Conservation (phyloP, 92 coral and sea anemone species). For the Zoanthus solanderi region DNA sequence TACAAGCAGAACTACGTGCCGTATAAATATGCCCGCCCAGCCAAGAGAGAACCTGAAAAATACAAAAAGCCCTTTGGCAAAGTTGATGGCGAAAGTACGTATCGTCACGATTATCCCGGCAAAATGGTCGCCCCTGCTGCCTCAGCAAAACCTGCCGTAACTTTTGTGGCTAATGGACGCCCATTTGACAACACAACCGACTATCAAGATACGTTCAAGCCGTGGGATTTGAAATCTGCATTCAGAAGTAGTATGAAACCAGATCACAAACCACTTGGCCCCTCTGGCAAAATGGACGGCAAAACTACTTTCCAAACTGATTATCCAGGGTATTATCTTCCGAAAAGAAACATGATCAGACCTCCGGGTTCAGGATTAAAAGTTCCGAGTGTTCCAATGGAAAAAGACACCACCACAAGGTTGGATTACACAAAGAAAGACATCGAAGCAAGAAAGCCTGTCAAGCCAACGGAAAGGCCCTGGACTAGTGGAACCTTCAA, state of each 20-base stretch:
- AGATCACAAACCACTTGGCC: conserved; percentile 68
- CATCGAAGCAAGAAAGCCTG: conserved; percentile 83
- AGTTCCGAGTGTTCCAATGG: conserved; percentile 87
- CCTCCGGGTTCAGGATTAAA: conserved; percentile 90
- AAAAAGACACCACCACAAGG: conserved; percentile 93
- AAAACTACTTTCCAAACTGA: conserved; percentile 92
- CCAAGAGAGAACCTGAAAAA: conserved; percentile 80
- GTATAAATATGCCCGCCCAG: conserved; percentile 84
- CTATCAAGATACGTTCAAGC: conserved; percentile 94
- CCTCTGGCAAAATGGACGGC: conserved; percentile 91
- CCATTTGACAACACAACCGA: conserved; percentile 93
- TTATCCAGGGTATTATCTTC: conserved; percentile 91
- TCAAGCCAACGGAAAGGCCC: conserved; percentile 86
- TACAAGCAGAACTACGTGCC: conserved; percentile 84
- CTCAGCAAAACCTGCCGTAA: conserved; percentile 86
- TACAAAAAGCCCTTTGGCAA: conserved; percentile 87
- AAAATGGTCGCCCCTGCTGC: conserved; percentile 82
- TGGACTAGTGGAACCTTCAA: conserved; percentile 83
- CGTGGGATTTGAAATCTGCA: conserved; percentile 88
- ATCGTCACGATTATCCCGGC: conserved; percentile 91
- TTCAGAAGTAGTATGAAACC: conserved; percentile 91
- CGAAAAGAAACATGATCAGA: conserved; percentile 82
- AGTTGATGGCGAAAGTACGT: conserved; percentile 86
- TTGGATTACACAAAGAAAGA: conserved; percentile 93
- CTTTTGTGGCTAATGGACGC: conserved; percentile 75